Base-by-base conservation (phyloP, 1,140 invertebrate genomes). In the Diabrotica virgifera region DNA sequence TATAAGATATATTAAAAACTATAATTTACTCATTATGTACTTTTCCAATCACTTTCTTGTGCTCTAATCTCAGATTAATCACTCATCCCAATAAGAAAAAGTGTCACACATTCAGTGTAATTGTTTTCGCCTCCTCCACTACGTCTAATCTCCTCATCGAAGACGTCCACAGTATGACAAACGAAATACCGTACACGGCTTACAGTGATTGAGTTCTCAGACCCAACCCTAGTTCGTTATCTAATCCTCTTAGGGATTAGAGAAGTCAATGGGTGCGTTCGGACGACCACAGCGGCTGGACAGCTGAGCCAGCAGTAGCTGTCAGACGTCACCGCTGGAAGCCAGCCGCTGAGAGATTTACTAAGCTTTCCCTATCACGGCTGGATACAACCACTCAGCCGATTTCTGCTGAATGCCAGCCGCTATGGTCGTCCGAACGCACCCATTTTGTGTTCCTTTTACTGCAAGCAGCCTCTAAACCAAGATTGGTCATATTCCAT, bases 401-500 rank as follows among this genome's bases (percentile, higher is more conserved):
- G n/a, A n/a, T n/a, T n/a, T n/a, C n/a, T n/a, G n/a, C n/a, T n/a
- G n/a, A n/a, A n/a, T n/a, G n/a, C n/a, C n/a, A n/a, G n/a, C n/a
- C n/a, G n/a, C n/a, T n/a, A n/a, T n/a, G n/a, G n/a, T n/a, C n/a
- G n/a, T n/a, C n/a, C n/a, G n/a, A n/a, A n/a, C n/a, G n/a, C n/a
- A n/a, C n/a, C n/a, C n/a, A 46, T 46, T 46, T 46, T 46, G 40
- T 46, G 40, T 46, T 46, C 40, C 40, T 46, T 46, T 46, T 46
- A 46, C 40, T 46, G n/a, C 40, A n/a, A 10, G 8, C 40, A 46
- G 40, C 8, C 8, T 46, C 40, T n/a, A 10, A 46, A 8, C 40
- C 40, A 46, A 46, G 40, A 46, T 46, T 46, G 40, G 40, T 46
- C 40, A 46, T 46, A 46, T 46, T 46, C 40, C 40, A 10, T 46